phyloP scores from a whole-genome alignment of 2,888 invertebrate species.

The Netelia virgata region DNA sequence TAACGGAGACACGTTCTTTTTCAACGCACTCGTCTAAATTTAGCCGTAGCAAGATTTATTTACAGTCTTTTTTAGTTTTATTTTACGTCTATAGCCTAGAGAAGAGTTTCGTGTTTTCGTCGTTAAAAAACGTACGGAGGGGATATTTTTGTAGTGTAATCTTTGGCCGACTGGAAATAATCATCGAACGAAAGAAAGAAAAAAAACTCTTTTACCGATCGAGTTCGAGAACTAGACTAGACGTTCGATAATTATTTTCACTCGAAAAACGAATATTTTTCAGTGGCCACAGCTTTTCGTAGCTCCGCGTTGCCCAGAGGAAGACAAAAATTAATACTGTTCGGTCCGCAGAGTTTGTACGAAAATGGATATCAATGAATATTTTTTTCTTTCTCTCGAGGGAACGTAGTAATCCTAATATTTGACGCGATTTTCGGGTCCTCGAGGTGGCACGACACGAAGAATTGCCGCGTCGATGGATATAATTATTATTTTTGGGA shows the following conservation, averaged over 20 bases:
- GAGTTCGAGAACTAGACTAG: neutral
- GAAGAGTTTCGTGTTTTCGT: slow-evolving; percentile 30
- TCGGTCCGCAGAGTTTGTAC: slow-evolving; percentile 65
- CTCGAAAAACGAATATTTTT: slow-evolving; percentile 10
- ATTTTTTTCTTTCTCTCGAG: neutral
- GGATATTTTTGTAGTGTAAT: slow-evolving; percentile 3
- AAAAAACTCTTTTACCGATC: neutral
- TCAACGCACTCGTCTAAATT: slow-evolving; percentile 70
- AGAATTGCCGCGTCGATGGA: neutral
- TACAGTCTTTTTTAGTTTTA: slow-evolving; percentile 69
- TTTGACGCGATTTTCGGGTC: slow-evolving; percentile 12
- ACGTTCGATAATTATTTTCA: slow-evolving; percentile 29
- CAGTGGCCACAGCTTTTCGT: neutral
- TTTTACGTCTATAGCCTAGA: slow-evolving; percentile 48
- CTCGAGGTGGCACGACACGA: slow-evolving; percentile 17
- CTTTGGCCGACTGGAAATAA: slow-evolving; percentile 24
- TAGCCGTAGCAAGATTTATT: slow-evolving; percentile 69
- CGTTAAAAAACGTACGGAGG: slow-evolving; percentile 14
- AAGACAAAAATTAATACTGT: slow-evolving; percentile 76
- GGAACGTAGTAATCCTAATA: neutral
- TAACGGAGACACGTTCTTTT: slow-evolving; percentile 63
- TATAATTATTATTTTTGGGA: slow-evolving; percentile 23
- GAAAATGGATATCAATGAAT: slow-evolving; percentile 1
- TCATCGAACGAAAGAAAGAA: slow-evolving; percentile 6
- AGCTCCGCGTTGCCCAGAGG: slow-evolving; percentile 54